Evolutionary conservation across 2,888 invertebrate species (phyloP).

Genomic region (Drosophila kanekoi): DNA sequence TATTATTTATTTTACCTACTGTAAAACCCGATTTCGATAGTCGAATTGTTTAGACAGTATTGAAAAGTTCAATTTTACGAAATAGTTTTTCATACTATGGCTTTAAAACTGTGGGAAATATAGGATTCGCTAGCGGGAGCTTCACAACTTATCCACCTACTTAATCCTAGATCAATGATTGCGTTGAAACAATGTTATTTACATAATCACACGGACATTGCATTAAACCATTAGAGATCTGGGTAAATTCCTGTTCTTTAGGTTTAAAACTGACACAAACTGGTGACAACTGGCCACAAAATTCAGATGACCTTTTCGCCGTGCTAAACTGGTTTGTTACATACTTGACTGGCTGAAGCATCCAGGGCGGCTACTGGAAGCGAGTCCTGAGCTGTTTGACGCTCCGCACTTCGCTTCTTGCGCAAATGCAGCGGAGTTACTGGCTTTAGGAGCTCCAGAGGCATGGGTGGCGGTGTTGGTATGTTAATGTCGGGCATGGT

Average conservation of each 20-base stretch:
- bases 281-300: slow-evolving; percentile 15
- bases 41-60: too few species aligned
- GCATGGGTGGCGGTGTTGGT: slow-evolving; percentile 76
- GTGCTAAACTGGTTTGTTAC: slow-evolving; percentile 31
- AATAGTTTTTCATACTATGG: too few species aligned
- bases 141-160: too few species aligned
- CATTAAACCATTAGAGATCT: neutral
- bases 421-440: slow-evolving; percentile 64
- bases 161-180: too few species aligned
- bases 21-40: too few species aligned
- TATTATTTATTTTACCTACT: too few species aligned
- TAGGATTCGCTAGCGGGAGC: too few species aligned
- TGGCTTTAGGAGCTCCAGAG: slow-evolving; percentile 66
- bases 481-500: slow-evolving; percentile 73
- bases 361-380: slow-evolving; percentile 11
- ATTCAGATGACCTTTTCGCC: neutral
- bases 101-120: too few species aligned
- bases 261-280: neutral
- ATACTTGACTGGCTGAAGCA: slow-evolving; percentile 62
- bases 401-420: slow-evolving; percentile 64
- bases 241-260: neutral
- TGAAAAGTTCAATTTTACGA: too few species aligned
- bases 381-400: slow-evolving; percentile 4
- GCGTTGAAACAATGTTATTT: too few species aligned
- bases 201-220: neutral